These are phyloP conservation scores for Smutsia gigantea DNA, from an alignment of 2,797 vertebrate genomes.

Conservation along the genomic window DNA sequence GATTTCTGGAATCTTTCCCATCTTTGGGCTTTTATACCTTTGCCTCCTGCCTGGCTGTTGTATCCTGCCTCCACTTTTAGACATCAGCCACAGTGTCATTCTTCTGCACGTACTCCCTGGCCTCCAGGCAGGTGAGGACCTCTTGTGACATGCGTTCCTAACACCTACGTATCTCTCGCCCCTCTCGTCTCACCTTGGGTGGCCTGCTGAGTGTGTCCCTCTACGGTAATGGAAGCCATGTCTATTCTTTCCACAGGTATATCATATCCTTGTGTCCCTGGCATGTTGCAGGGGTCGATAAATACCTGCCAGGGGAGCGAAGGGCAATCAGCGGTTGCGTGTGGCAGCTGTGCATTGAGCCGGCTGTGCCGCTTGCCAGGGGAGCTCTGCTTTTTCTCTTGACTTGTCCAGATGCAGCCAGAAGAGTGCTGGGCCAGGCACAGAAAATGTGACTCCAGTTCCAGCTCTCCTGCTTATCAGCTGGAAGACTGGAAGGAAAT, in stretches of 20 bases:
- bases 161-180: too few species aligned
- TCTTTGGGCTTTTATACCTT: not conserved
- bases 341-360: fast-evolving
- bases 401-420: not conserved
- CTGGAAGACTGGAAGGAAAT: not conserved
- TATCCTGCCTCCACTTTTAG: not conserved
- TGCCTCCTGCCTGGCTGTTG: too few species aligned
- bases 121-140: fast-evolving
- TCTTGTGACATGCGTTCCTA: not conserved
- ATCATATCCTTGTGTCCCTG: not conserved
- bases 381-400: not conserved
- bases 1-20: not conserved
- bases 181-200: not conserved
- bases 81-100: not conserved
- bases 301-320: not conserved
- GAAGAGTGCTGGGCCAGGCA: fast-evolving
- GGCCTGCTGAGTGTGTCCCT: not conserved
- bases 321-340: not conserved
- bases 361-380: not conserved
- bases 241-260: not conserved
- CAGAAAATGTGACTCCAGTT: not conserved
- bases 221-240: not conserved
- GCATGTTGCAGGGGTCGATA: fast-evolving
- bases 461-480: not conserved
- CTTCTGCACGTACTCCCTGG: fast-evolving